Base-by-base conservation (phyloP, 2,113 vertebrate genomes). In the Corynorhinus townsendii region DNA sequence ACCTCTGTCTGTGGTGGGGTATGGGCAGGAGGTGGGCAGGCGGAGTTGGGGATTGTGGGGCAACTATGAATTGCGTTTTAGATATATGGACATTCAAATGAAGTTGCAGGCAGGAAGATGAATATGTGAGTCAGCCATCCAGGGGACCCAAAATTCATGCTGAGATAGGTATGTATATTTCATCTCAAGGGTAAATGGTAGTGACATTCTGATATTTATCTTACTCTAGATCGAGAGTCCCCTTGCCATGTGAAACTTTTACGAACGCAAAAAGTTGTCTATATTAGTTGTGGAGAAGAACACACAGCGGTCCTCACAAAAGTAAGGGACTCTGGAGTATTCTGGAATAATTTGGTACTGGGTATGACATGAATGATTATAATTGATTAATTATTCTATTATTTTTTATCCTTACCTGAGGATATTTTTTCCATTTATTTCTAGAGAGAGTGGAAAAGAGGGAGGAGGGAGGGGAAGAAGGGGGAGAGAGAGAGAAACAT, bases 241-340 rank as follows among this genome's bases (percentile, higher is more conserved):
- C 99, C 99, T 1, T 99, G 99, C 95, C 99, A 99, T 7, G 99
- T 99, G 96, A 99, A 99, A 95, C 99, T 99, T 95, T 95, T 99
- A 95, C 97, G 99, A 75, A 99, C 99, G 72, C 99, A 99, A 91
- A 99, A 99, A 96, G 99, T 99, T 20, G 99, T 99, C 93, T 99
- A 99, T 97, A 99, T 99, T 97, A 99, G 99, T 97, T 99, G 99
- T 98, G 98, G 98, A 45, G 97, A 97, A 85, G 98, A 99, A 79
- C 98, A 99, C 16, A 98, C 98, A 19, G 98, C 98, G 40, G 98
- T 97, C 40, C 98, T 99, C 79, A 99, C 99, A 86, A 99, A 99
- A 99, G 99, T 99, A 98, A 97, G 91, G 66, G 7, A n/a, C 35
- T 52, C 33, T 49, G 0, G 43, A 40, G 56, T 54, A 16, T 24